These are phyloP conservation scores for Rousettus leschenaultii DNA, from an alignment of 2,113 vertebrate species.

Conservation along the genomic window DNA sequence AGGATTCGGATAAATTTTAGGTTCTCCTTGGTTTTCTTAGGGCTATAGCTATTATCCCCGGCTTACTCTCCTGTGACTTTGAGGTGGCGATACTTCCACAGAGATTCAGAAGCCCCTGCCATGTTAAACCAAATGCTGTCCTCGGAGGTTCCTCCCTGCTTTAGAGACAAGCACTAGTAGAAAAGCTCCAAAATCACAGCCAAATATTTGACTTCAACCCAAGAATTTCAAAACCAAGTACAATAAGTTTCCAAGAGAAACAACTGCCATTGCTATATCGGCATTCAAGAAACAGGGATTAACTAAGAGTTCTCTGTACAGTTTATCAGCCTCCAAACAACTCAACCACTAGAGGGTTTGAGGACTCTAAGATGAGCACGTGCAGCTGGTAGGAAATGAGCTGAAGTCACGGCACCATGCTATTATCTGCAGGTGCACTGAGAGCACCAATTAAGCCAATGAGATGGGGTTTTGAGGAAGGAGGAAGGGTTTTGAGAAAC, in stretches of 20 bases:
- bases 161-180: background rate
- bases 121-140: background rate
- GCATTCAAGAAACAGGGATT: background rate
- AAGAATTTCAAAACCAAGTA: background rate
- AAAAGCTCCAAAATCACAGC: background rate
- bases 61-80: background rate
- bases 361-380: background rate
- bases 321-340: background rate
- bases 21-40: background rate
- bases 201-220: background rate
- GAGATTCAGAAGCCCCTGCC: background rate
- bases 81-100: background rate
- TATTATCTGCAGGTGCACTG: conserved; percentile 42
- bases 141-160: background rate
- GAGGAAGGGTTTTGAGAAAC: background rate
- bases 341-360: background rate
- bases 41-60: background rate
- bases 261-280: background rate
- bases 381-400: conserved; percentile 56
- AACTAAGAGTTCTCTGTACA: background rate
- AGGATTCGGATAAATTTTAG: background rate
- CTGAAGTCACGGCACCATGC: background rate
- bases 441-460: background rate
- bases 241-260: background rate
- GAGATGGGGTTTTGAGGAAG: background rate